Evolutionary conservation across 2,888 invertebrate species (phyloP), one percentile per base, ranked within the genome.

Genomic region (Agrochola lychnidis): DNA sequence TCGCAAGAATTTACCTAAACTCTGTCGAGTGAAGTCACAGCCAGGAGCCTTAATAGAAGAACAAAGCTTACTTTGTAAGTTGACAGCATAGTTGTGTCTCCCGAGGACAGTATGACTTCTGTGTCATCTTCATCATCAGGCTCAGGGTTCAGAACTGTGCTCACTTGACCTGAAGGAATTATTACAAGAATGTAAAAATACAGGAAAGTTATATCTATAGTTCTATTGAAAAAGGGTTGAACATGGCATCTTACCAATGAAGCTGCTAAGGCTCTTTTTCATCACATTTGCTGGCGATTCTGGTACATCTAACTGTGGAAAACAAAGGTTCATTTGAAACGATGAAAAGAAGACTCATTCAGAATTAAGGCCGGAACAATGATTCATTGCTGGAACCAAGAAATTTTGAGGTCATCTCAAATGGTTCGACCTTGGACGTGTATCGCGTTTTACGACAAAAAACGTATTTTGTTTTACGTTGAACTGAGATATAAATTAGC

Each of bases 41-140:
- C n/a, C n/a, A n/a, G n/a, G n/a, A n/a, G n/a, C n/a, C n/a, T n/a
- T n/a, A n/a, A n/a, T n/a, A n/a, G n/a, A n/a, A n/a, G n/a, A n/a
- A n/a, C n/a, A n/a, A n/a, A n/a, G n/a, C n/a, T n/a, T 89, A 96
- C 97, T 93, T 96, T 97, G 83, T 96, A 96, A 10, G 96, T 96
- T 51, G 97, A 97, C 78, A 98, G 94, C 93, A 97, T 97, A 25
- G 98, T 97, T 12, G 97, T 97, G 92, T 98, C 98, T 53, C 97
- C 97, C 70, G 98, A 97, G 4, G 97, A 97, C 85, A 98, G 93
- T 83, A 98, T 97, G 22, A 97, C 97, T 91, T 98, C 98, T 0
- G 98, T 97, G 85, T 98, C 98, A 30, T 98, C 98, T 76, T 98
- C 98, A 74, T 98, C 98, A 92, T 98, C 98, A 0, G 98, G 97